Conservation (phyloP, 2,797 vertebrate genomes). For the Gymnoscopelus braueri region DNA sequence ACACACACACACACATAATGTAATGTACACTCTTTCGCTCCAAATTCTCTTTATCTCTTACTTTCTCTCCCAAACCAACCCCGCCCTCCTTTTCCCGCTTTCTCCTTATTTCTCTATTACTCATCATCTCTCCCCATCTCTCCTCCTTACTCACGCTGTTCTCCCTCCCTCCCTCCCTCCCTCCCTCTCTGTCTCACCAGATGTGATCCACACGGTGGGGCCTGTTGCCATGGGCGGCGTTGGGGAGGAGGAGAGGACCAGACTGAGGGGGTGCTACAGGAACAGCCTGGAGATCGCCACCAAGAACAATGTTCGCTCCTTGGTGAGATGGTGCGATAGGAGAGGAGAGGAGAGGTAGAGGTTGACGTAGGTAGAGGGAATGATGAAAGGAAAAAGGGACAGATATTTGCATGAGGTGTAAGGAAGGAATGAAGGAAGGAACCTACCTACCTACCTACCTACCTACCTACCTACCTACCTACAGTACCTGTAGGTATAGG, state of each 20-base stretch:
- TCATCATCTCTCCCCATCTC: background rate
- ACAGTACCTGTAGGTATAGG: too few species aligned
- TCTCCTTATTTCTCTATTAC: slow-evolving; percentile 1
- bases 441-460: too few species aligned
- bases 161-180: slow-evolving; percentile 3
- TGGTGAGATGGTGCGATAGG: slow-evolving; percentile 75
- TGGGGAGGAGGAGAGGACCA: slow-evolving; percentile 73
- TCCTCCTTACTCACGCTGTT: background rate
- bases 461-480: too few species aligned
- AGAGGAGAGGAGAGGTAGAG: background rate
- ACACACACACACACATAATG: too few species aligned
- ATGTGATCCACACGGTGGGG: slow-evolving; percentile 91
- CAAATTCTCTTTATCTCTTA: background rate
- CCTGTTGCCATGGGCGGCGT: slow-evolving; percentile 84
- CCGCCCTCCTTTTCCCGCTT: background rate
- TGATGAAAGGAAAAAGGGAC: slow-evolving; percentile 1
- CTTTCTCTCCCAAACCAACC: background rate
- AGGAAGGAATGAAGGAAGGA: too few species aligned
- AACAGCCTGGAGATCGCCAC: slow-evolving; percentile 82
- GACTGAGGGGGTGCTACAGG: slow-evolving; percentile 85
- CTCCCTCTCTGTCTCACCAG: slow-evolving; percentile 66
- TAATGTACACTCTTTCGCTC: background rate
- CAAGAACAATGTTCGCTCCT: slow-evolving; percentile 78
- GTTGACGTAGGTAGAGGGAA: background rate
- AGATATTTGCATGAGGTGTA: too few species aligned